Conservation (phyloP, 2,113 vertebrate species). For the Sturnira hondurensis region DNA sequence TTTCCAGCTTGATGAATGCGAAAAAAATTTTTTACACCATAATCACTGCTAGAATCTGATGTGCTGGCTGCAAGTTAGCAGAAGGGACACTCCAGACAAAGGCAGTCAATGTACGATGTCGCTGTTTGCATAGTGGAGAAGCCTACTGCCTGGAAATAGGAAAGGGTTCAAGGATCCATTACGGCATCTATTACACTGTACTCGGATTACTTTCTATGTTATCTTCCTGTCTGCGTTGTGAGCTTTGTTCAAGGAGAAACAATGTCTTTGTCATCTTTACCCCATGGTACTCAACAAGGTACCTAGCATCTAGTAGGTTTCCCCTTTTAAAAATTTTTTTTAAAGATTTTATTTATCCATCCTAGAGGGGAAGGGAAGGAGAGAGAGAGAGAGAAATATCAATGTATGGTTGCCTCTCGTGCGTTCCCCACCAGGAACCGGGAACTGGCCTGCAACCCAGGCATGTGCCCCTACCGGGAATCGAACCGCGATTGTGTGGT, state of each 20-base stretch:
- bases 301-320: neutral
- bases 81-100: neutral
- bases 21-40: neutral
- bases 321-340: too few species aligned
- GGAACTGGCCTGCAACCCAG: too few species aligned
- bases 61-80: neutral
- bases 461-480: too few species aligned
- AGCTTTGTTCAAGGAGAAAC: neutral
- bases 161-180: neutral
- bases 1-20: slow-evolving; percentile 31
- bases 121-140: neutral
- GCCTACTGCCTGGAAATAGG: neutral
- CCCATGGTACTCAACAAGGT: neutral
- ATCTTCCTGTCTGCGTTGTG: neutral
- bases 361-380: too few species aligned
- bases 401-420: too few species aligned
- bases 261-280: neutral
- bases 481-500: too few species aligned
- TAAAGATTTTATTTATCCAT: too few species aligned
- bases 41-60: neutral
- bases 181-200: neutral
- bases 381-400: too few species aligned
- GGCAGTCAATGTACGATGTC: neutral
- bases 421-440: too few species aligned
- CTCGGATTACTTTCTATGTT: neutral